These are phyloP conservation scores for Drosophila sturtevanti DNA, from an alignment of 1,140 invertebrate species.

Conservation along the genomic window DNA sequence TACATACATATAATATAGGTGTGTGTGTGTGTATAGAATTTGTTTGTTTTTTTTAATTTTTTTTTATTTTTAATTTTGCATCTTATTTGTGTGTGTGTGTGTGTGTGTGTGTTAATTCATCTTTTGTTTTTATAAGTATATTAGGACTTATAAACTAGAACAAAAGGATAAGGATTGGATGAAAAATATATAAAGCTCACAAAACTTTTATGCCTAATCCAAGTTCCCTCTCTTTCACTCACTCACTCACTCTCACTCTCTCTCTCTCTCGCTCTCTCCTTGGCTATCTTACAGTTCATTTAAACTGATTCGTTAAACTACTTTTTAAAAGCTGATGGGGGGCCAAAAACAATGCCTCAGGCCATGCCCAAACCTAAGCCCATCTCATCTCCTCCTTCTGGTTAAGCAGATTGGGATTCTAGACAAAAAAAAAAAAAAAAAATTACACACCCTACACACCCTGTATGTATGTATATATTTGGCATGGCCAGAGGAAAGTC, in stretches of 20 bases:
- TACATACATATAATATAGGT: slow-evolving; percentile 38
- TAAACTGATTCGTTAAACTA: neutral
- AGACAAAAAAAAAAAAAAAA: neutral
- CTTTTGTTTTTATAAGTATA: slow-evolving; percentile 1
- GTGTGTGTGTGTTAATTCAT: neutral
- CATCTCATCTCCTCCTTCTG: too few species aligned
- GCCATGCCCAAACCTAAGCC: neutral
- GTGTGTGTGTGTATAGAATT: slow-evolving; percentile 17
- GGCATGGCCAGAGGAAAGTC: slow-evolving; percentile 2
- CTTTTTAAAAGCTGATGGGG: slow-evolving; percentile 2
- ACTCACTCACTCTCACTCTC: neutral
- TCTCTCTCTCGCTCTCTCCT: neutral
- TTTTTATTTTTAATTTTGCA: neutral
- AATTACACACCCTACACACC: neutral
- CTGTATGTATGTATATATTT: too few species aligned
- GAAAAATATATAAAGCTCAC: neutral
- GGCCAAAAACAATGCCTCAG: neutral
- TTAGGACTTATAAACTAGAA: slow-evolving; percentile 1
- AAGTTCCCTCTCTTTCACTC: neutral
- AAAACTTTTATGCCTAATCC: neutral
- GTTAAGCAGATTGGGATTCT: neutral
- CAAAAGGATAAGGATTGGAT: neutral
- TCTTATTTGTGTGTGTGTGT: neutral
- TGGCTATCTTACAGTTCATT: neutral
- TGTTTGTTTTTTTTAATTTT: neutral